phyloP scores from a whole-genome alignment of 2,888 invertebrate genomes.

The Siphlonurus alternatus region DNA sequence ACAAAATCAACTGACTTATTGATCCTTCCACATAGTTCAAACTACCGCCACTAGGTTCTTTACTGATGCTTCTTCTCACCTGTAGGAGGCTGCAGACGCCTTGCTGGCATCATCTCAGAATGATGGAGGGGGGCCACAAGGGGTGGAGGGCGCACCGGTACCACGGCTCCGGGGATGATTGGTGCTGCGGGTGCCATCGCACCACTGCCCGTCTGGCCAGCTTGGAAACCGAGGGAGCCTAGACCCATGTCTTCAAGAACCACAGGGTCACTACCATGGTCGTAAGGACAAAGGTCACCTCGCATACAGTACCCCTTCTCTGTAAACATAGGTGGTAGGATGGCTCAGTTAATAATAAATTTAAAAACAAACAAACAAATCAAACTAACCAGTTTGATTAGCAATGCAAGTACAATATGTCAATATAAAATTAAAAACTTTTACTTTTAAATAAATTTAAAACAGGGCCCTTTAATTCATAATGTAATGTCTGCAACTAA shows the following conservation, averaged over 20 bases:
- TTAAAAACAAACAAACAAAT: conserved; percentile 8
- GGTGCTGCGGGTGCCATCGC: background rate
- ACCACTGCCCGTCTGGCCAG: background rate
- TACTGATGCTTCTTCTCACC: too few relatives aligned
- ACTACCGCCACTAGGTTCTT: too few relatives aligned
- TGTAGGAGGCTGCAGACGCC: too few relatives aligned
- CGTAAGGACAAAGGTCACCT: conserved; percentile 91
- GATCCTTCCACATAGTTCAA: too few relatives aligned
- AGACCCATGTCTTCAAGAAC: conserved; percentile 70
- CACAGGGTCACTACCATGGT: conserved; percentile 93
- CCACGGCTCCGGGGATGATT: background rate
- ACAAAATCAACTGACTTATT: too few relatives aligned
- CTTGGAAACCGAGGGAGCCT: background rate
- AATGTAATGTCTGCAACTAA: too few relatives aligned
- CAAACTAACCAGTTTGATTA: conserved; percentile 7
- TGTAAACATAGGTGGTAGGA: conserved; percentile 26
- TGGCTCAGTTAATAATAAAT: conserved; percentile 12
- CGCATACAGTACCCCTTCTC: conserved; percentile 93
- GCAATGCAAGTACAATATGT: background rate
- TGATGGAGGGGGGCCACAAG: background rate
- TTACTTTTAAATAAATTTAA: too few relatives aligned
- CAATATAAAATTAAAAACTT: background rate
- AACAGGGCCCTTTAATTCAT: too few relatives aligned
- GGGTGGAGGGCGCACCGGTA: background rate
- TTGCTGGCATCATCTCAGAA: too few relatives aligned